Evolutionary conservation across 2,888 invertebrate genomes (phyloP).

Genomic region (Steinernema hermaphroditum): DNA sequence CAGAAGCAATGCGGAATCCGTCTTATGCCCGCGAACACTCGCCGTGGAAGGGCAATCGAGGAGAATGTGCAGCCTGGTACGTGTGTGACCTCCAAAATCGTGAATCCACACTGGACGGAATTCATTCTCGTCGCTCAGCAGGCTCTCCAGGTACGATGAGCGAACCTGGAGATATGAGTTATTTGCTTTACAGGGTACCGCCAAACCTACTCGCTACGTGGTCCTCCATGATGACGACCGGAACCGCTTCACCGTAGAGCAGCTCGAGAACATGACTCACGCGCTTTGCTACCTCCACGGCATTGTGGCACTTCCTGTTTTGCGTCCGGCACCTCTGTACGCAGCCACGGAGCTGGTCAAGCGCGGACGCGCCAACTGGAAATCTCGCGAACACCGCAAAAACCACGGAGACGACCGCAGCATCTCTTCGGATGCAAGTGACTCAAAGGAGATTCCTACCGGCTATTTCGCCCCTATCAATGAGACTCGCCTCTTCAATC

Average conservation of each 20-base stretch:
- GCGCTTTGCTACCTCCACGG: conserved; percentile 47
- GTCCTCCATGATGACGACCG: conserved; percentile 37
- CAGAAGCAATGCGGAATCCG: no score
- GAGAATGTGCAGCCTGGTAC: conserved; percentile 48
- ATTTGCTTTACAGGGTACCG: no score
- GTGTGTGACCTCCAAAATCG: conserved; percentile 36
- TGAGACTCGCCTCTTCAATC: no score
- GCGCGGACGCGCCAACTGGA: conserved; percentile 52
- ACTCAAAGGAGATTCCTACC: no score
- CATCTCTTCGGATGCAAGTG: no score
- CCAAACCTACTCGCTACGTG: no score
- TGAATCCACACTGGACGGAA: conserved; percentile 44
- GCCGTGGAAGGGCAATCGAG: conserved; percentile 17
- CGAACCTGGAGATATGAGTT: no score
- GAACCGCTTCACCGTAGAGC: conserved; percentile 24
- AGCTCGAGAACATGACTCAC: conserved; percentile 37
- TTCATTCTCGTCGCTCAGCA: conserved; percentile 48
- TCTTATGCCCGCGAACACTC: conserved; percentile 32
- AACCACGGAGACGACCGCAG: no score
- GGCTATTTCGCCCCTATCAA: no score
- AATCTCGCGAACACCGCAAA: conserved; percentile 24
- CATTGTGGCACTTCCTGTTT: conserved; percentile 37
- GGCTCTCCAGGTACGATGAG: no score
- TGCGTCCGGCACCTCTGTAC: conserved; percentile 45
- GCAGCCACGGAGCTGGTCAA: no score